Conservation (phyloP, 2,797 vertebrate species). For the Gymnodraco acuticeps region DNA sequence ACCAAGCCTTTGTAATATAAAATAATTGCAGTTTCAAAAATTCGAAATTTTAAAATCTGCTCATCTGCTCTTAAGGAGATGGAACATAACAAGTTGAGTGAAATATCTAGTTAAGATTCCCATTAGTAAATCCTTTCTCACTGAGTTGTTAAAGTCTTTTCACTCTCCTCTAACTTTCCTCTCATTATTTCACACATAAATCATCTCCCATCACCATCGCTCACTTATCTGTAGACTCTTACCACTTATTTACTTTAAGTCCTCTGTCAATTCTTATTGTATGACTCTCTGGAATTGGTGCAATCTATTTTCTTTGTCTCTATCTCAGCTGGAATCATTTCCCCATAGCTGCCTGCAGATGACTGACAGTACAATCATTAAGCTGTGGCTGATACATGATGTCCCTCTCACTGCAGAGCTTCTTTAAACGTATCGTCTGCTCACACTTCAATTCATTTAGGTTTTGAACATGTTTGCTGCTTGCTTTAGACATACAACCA, state of each 20-base stretch:
- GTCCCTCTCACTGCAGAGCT: slow-evolving; percentile 13
- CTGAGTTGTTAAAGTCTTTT: not conserved
- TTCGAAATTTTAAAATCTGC: not conserved
- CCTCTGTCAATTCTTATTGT: not conserved
- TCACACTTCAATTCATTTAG: slow-evolving; percentile 1
- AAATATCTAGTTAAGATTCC: slow-evolving; percentile 25
- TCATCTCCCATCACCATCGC: slow-evolving; percentile 4
- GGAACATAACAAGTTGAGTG: not conserved
- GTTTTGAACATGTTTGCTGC: no score
- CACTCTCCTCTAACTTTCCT: not conserved
- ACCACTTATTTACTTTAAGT: not conserved
- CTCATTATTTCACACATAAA: slow-evolving; percentile 28
- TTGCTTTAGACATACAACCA: not conserved
- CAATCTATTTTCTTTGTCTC: not conserved
- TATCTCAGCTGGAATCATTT: not conserved
- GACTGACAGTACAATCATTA: slow-evolving; percentile 28
- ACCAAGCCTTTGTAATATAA: no score
- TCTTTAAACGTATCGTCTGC: slow-evolving; percentile 25
- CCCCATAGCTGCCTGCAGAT: not conserved
- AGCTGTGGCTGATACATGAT: slow-evolving; percentile 27
- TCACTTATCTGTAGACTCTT: not conserved
- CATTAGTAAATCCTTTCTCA: slow-evolving; percentile 14
- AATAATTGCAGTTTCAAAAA: no score
- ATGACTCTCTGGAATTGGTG: not conserved
- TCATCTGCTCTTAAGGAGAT: not conserved